Percentiles rank a stretch among this genome's conserved stretches.
Evolutionary conservation across 2,888 invertebrate genomes (phyloP).

Genomic region (Nasonia oneida): DNA sequence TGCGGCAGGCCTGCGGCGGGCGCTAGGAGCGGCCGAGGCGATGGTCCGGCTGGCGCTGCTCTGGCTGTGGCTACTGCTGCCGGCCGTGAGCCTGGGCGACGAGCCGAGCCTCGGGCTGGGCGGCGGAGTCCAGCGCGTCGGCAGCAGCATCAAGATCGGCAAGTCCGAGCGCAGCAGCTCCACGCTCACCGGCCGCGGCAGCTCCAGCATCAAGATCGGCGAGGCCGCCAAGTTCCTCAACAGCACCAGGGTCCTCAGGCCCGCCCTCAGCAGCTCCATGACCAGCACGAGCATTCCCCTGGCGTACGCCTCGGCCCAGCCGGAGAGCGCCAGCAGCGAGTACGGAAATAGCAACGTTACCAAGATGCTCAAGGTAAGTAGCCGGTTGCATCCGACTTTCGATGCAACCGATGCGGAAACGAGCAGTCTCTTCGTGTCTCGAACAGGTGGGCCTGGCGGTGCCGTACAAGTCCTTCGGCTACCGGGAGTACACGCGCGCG

Average conservation of each 20-base stretch:
- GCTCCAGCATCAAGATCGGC: slow-evolving; percentile 57
- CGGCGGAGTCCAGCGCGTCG: slow-evolving; percentile 17
- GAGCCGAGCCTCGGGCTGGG: background rate
- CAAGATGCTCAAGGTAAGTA: slow-evolving; percentile 51
- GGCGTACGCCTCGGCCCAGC: slow-evolving; percentile 49
- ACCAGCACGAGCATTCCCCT: slow-evolving; percentile 57
- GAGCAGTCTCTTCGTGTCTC: background rate
- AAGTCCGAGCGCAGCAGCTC: slow-evolving; percentile 37
- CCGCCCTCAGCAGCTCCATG: slow-evolving; percentile 53
- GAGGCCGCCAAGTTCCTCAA: slow-evolving; percentile 50
- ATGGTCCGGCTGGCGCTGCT: background rate
- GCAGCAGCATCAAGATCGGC: slow-evolving; percentile 57
- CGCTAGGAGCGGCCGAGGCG: too few species aligned
- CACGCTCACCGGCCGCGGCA: slow-evolving; percentile 41
- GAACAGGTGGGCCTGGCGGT: slow-evolving; percentile 86
- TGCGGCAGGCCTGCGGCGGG: too few species aligned
- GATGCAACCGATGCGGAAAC: background rate
- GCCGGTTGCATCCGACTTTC: too few species aligned
- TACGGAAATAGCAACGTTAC: slow-evolving; percentile 37
- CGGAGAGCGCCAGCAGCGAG: slow-evolving; percentile 22
- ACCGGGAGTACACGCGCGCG: slow-evolving; percentile 86
- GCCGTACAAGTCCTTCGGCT: slow-evolving; percentile 88
- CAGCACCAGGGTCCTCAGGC: slow-evolving; percentile 42
- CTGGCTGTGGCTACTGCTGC: background rate
- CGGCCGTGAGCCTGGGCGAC: background rate